Evolutionary conservation across 1,140 invertebrate species (phyloP), one percentile per base, ranked within the genome.

Genomic region (Drosophila jambulina): DNA sequence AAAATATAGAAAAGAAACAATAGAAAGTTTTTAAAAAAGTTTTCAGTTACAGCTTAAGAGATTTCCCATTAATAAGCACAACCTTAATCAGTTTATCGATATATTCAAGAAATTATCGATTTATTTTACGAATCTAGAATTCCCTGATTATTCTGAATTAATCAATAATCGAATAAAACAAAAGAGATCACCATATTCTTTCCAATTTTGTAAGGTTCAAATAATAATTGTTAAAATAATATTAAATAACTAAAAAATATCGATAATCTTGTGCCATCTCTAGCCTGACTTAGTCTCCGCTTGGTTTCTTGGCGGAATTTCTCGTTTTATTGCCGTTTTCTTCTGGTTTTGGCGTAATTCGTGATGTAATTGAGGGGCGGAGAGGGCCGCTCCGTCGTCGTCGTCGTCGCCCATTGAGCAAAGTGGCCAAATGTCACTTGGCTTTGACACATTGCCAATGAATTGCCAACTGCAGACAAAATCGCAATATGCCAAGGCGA

Each of bases 391-490:
- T 36, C 19, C 21, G 3, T 9, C 32, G 17, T n/a, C 57, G 12
- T 29, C 29, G 25, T 56, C 15, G 42, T 38, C 51, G 61, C 42
- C 63, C 43, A 64, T 68, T 68, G 59, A 68, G 34, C 45, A 64
- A 68, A 64, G 64, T 68, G 59, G 25, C 43, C 65, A 65, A 68
- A 64, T 68, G 65, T 49, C 65, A 68, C 60, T 64, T 68, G 65
- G 65, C 65, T 65, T 68, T 68, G 60, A 68, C 65, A 65, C 65
- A 49, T 48, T 68, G 65, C 65, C 65, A 68, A 64, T 62, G 61
- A 68, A 63, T 67, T 67, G 59, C 25, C 59, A 64, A 64, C 32
- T 64, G 60, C 42, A 49, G 45, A 36, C 63, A 42, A 25, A 57
- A 63, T 63, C 57, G 60, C 65, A 69, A 65, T 49, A 65, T 65